A percentile compares a stretch with the other conserved stretches of the same genome.
Evolutionary conservation across 2,797 vertebrate species (phyloP).

Genomic region (Ibycter americanus): DNA sequence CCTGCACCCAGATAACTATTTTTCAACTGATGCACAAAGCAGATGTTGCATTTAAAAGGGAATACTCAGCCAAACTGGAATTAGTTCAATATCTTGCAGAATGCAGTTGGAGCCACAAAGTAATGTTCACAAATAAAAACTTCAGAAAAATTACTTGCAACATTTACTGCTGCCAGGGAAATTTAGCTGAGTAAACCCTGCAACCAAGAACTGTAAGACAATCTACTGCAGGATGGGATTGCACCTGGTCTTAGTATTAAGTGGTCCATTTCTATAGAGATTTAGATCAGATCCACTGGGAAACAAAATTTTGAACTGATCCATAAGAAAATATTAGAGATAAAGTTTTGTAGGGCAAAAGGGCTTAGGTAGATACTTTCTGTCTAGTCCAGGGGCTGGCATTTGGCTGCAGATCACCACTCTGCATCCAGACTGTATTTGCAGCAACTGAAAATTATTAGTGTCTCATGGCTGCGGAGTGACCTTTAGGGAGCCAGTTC

Average conservation of each 20-base stretch:
- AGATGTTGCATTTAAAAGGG: slow-evolving; percentile 47
- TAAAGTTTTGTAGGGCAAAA: neutral
- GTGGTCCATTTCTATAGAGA: neutral
- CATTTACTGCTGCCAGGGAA: slow-evolving; percentile 14
- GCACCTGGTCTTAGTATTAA: neutral
- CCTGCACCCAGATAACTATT: neutral
- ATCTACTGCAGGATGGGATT: neutral
- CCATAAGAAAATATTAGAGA: neutral
- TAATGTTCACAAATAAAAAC: slow-evolving; percentile 55
- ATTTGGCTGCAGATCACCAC: neutral
- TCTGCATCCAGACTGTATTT: neutral
- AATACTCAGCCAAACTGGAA: slow-evolving; percentile 38
- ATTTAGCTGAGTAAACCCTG: slow-evolving; percentile 3
- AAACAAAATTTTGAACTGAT: neutral
- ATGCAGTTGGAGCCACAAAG: slow-evolving; percentile 17
- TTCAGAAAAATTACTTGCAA: slow-evolving; percentile 49
- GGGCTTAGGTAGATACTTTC: neutral
- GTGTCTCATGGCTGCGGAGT: neutral
- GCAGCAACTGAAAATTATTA: neutral
- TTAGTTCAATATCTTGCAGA: slow-evolving; percentile 47
- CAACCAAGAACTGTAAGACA: neutral
- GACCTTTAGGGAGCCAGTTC: neutral
- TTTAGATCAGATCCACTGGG: neutral
- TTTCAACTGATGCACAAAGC: slow-evolving; percentile 18
- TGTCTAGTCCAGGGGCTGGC: neutral